Evolutionary conservation across 2,888 invertebrate species (phyloP).

Genomic region (Apeira syringaria): DNA sequence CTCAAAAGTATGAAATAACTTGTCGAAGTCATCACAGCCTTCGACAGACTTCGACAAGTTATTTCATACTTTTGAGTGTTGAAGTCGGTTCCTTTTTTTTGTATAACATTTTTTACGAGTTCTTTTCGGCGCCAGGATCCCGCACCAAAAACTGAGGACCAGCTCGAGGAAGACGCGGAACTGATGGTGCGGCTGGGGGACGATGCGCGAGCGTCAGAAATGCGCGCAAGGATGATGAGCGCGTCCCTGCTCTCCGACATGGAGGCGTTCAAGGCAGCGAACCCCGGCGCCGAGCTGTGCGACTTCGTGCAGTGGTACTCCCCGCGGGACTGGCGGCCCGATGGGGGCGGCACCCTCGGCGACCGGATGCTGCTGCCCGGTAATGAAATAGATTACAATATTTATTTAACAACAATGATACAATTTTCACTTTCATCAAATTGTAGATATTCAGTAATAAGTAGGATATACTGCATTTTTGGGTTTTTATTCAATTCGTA

Average conservation of each 20-base stretch:
- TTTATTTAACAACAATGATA: no score
- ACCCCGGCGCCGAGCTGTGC: constrained; percentile 94
- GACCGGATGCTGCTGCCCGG: constrained; percentile 94
- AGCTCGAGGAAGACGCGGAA: constrained; percentile 96
- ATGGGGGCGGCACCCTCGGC: constrained; percentile 85
- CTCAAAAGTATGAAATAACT: no score
- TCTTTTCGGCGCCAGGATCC: constrained; percentile 87
- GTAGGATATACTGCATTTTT: no score
- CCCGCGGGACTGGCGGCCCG: constrained; percentile 93
- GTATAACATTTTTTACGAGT: no score
- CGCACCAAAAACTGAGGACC: constrained; percentile 98
- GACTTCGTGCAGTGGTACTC: constrained; percentile 99
- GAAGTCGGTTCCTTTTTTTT: no score
- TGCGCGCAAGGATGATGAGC: constrained; percentile 97
- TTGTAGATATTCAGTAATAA: no score
- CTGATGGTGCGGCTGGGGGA: constrained; percentile 94
- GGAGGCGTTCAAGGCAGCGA: constrained; percentile 99
- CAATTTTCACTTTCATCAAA: no score
- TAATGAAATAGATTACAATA: no score
- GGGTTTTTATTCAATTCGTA: no score
- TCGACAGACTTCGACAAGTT: no score
- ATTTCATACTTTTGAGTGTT: no score
- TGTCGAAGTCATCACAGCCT: no score
- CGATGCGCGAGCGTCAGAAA: constrained; percentile 91
- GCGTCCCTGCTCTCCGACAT: constrained; percentile 97